Base-by-base conservation (phyloP, 2,113 vertebrate species). In the Solenodon paradoxus region DNA sequence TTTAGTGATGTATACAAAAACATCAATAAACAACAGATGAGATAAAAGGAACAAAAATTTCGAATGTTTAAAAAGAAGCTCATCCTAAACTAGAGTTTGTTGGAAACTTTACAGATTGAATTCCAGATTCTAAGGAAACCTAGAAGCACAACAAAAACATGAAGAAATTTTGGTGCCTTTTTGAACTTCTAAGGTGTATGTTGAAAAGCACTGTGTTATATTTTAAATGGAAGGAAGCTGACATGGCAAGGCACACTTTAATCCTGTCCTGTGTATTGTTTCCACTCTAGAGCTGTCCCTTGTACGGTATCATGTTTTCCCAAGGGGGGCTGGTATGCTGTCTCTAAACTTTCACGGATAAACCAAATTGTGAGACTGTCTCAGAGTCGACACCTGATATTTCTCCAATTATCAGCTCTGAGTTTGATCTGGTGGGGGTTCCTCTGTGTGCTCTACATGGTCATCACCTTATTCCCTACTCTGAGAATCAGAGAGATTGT, bases 21-120 rank as follows among this genome's bases (percentile, higher is more conserved):
- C 45, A 79, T 75, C 81, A 88, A 92, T 94, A 84, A 96, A 90
- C 88, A 92, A 72, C 95, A 98, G 96, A 87, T 94, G 94, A 95
- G 86, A 68, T 83, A 0, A 8, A 0, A 57, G 51, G 32, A 30
- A 66, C 57, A 64, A 95, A 97, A 10, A 30, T 0, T 51, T 42
- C 15, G 11, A 51, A 45, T 57, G 13, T 28, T 49, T 59, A 51
- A 57, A 32, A 42, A 77, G 49, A 32, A 30, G 4, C 2, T 2
- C 16, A 26, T 32, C 89, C 47, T 42, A 61, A 85, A 80, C 16
- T 35, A 40, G 72, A 40, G 20, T 71, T 81, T 59, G 40, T 83
- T 92, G 3, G 0, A 75, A 19, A 6, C 5, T 0, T 0, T 79
- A 69, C 22, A 72, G 72, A 84, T 93, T 85, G 15, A 86, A 86